phyloP scores from a whole-genome alignment of 2,113 vertebrate species.

The Sialia sialis region DNA sequence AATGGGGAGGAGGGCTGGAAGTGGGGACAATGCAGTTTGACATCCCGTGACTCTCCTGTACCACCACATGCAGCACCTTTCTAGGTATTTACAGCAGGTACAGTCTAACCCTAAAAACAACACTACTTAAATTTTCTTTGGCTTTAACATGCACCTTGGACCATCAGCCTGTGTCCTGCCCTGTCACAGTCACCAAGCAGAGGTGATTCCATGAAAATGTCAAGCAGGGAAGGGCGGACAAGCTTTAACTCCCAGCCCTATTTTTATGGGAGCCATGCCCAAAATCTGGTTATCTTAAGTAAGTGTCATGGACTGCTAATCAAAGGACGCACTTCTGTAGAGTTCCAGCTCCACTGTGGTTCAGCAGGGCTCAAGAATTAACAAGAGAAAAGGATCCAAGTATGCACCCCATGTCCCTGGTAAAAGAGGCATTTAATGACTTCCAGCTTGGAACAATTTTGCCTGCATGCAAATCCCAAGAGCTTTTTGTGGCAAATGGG shows the following conservation, averaged over 20 bases:
- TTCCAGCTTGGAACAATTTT: not conserved
- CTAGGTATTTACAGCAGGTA: not conserved
- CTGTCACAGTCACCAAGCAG: not conserved
- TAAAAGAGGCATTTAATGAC: not conserved
- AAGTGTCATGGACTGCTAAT: conserved; percentile 43
- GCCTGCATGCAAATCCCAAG: not conserved
- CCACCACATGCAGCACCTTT: not conserved
- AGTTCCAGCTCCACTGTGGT: not conserved
- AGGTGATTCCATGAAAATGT: conserved; percentile 48
- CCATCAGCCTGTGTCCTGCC: not conserved
- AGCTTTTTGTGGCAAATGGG: not conserved
- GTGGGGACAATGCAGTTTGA: not conserved
- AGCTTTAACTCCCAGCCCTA: conserved; percentile 41
- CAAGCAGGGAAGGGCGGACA: conserved; percentile 46
- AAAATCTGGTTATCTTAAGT: conserved; percentile 63
- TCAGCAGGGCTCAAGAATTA: not conserved
- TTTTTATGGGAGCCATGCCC: conserved; percentile 56
- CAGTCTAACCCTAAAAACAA: rapidly evolving
- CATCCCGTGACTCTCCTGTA: not conserved
- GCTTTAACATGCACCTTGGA: not conserved
- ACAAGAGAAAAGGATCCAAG: not conserved
- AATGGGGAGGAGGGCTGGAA: not conserved
- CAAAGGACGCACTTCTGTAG: not conserved
- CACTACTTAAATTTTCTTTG: not conserved
- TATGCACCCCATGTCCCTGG: not conserved